A percentile compares a stretch with the other conserved stretches of the same genome.
Conservation (phyloP, 2,888 invertebrate genomes). For the Trichopria drosophilae region DNA sequence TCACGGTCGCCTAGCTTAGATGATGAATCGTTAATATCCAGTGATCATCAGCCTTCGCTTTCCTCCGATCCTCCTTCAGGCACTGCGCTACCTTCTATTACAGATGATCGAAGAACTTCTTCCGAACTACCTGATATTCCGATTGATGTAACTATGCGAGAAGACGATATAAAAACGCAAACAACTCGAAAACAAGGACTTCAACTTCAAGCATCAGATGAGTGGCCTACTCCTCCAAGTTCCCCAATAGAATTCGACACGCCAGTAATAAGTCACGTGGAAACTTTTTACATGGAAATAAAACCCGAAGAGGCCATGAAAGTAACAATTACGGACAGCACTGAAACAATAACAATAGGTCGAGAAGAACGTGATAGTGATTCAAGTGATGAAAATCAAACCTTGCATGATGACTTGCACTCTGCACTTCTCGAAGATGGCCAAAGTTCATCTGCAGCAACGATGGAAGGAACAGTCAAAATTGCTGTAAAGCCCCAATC, state of each 20-base stretch:
- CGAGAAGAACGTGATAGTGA: slow-evolving; percentile 63
- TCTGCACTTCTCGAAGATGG: slow-evolving; percentile 53
- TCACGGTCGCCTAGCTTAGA: slow-evolving; percentile 82
- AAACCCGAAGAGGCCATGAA: slow-evolving; percentile 78
- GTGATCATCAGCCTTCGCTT: slow-evolving; percentile 82
- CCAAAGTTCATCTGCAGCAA: slow-evolving; percentile 65
- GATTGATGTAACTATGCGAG: slow-evolving; percentile 68
- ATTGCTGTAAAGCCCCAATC: slow-evolving; percentile 78
- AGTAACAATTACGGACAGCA: slow-evolving; percentile 73
- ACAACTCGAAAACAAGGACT: slow-evolving; percentile 44
- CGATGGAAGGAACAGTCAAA: slow-evolving; percentile 79
- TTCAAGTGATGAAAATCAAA: slow-evolving; percentile 70
- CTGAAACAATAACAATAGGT: slow-evolving; percentile 63
- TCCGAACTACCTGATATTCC: slow-evolving; percentile 85
- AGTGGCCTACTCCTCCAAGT: slow-evolving; percentile 81
- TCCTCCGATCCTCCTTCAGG: slow-evolving; percentile 77
- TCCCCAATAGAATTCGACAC: slow-evolving; percentile 70
- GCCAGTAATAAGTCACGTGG: slow-evolving; percentile 74
- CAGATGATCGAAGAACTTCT: slow-evolving; percentile 80
- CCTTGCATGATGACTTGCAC: slow-evolving; percentile 66
- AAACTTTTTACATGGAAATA: slow-evolving; percentile 77
- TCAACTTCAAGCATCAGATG: slow-evolving; percentile 69
- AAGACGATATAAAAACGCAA: slow-evolving; percentile 56
- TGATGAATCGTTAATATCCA: slow-evolving; percentile 81
- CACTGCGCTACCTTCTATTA: slow-evolving; percentile 62